A percentile compares a stretch with the other conserved stretches of the same genome.
These are phyloP conservation scores for Leucoraja erinaceus DNA, from an alignment of 2,113 vertebrate genomes.

Conservation along the genomic window DNA sequence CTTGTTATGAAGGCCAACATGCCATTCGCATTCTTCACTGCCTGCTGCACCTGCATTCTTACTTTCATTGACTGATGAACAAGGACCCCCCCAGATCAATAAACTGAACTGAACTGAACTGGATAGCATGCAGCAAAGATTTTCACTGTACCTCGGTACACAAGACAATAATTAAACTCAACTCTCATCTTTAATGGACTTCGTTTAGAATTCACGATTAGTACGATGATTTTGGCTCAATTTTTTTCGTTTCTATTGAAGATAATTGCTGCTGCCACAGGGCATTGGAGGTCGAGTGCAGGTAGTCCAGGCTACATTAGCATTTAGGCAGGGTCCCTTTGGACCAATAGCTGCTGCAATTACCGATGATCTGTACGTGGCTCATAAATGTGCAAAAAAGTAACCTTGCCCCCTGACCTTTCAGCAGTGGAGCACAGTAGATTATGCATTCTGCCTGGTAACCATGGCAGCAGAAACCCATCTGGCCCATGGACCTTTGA, in stretches of 20 bases:
- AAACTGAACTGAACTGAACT: no score
- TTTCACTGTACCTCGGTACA: no score
- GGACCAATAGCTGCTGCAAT: background rate
- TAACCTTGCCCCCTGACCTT: background rate
- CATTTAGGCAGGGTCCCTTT: background rate
- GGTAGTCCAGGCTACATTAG: background rate
- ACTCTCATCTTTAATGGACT: background rate
- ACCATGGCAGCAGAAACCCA: background rate
- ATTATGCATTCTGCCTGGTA: conserved; percentile 5
- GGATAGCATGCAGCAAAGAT: no score
- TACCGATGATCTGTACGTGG: background rate
- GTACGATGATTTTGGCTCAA: background rate
- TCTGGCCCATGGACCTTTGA: background rate
- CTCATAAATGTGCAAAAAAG: conserved; percentile 12
- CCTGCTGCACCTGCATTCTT: no score
- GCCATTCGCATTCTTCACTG: no score
- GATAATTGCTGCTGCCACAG: background rate
- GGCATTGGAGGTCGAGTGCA: background rate
- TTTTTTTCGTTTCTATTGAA: background rate
- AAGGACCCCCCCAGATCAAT: no score
- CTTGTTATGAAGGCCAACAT: no score
- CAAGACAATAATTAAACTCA: no score
- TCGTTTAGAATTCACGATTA: background rate
- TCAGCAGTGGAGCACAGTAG: background rate
- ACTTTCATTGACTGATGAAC: no score